These are phyloP conservation scores for Amazona guildingii DNA, from an alignment of 2,113 vertebrate genomes.

Conservation along the genomic window DNA sequence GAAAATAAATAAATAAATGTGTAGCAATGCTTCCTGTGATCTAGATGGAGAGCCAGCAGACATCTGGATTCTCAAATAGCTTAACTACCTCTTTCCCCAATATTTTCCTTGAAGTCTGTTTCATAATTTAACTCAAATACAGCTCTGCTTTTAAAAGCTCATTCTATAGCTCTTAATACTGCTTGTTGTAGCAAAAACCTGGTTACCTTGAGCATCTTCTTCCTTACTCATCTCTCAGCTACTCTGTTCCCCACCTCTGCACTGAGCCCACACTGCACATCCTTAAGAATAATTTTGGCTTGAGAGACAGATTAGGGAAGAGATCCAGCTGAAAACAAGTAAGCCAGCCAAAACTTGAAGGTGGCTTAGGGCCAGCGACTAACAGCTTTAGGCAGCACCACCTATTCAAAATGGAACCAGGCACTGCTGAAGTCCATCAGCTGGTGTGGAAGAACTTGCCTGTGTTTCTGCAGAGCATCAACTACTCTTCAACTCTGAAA, in stretches of 20 bases:
- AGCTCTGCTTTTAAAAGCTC: not conserved
- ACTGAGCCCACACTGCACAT: not conserved
- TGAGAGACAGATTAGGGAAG: not conserved
- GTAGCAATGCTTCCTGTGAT: not conserved
- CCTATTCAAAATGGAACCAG: accelerated
- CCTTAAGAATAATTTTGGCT: not conserved
- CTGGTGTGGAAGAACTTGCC: not conserved
- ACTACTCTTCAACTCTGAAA: not conserved
- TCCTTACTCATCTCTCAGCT: not conserved
- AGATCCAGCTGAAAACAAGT: not conserved
- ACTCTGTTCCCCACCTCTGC: not conserved
- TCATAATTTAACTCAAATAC: not conserved
- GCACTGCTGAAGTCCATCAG: not conserved
- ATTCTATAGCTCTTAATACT: accelerated
- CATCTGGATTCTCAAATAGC: accelerated
- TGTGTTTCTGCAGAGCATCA: not conserved
- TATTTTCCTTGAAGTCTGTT: not conserved
- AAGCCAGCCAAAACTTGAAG: accelerated
- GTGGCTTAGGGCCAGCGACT: not conserved
- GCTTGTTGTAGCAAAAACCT: not conserved
- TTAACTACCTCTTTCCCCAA: not conserved
- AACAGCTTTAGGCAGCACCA: not conserved
- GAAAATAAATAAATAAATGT: not conserved
- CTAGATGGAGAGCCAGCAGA: accelerated
- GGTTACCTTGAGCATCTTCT: not conserved